A percentile compares a stretch with the other conserved stretches of the same genome.
phyloP scores from a whole-genome alignment of 2,888 invertebrate genomes.

The Epistrophe eligans region DNA sequence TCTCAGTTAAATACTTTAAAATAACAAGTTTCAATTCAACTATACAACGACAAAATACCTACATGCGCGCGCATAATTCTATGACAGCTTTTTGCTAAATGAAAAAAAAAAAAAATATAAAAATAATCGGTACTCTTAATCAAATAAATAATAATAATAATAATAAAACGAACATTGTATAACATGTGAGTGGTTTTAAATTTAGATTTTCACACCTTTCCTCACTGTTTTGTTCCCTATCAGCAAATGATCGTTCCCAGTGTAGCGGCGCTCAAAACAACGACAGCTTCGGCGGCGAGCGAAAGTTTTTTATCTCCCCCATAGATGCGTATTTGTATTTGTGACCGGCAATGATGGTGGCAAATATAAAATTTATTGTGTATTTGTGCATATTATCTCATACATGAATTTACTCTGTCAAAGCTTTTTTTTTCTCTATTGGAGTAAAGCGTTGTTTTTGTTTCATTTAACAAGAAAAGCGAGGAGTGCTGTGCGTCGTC shows the following conservation, averaged over 20 bases:
- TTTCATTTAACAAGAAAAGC: constrained; percentile 43
- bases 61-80: constrained; percentile 38
- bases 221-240: not conserved
- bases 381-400: constrained; percentile 59
- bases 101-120: constrained; percentile 20
- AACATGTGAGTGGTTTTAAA: constrained; percentile 74
- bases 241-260: not conserved
- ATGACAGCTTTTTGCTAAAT: constrained; percentile 24
- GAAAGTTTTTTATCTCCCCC: constrained; percentile 61
- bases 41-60: constrained; percentile 10
- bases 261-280: not conserved
- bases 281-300: constrained; percentile 7
- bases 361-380: constrained; percentile 10
- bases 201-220: constrained; percentile 70
- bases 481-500: constrained; percentile 30
- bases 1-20: constrained; percentile 22
- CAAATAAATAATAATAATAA: constrained; percentile 67
- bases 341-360: constrained; percentile 57
- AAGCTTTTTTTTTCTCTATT: constrained; percentile 59
- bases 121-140: constrained; percentile 65
- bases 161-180: constrained; percentile 73
- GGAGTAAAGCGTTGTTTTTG: not conserved
- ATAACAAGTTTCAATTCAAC: constrained; percentile 8
- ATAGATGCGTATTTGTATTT: constrained; percentile 27
- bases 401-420: constrained; percentile 11